phyloP scores from a whole-genome alignment of 2,888 invertebrate species.

The Galeruca laticollis region DNA sequence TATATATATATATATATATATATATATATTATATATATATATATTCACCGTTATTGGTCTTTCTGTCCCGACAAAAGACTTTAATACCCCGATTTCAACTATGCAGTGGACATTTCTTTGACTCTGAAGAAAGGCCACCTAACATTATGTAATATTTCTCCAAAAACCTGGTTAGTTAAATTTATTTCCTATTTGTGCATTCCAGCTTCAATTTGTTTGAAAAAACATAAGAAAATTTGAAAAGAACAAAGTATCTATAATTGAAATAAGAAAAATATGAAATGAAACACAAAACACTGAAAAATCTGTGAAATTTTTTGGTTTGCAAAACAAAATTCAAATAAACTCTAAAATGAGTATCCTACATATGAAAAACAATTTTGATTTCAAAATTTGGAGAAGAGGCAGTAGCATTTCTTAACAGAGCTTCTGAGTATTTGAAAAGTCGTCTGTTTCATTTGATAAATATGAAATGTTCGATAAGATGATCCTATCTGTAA shows the following conservation, averaged over 20 bases:
- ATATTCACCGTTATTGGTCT: too few relatives aligned
- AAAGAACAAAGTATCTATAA: background rate
- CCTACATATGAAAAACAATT: background rate
- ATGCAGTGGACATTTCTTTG: too few relatives aligned
- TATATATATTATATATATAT: too few relatives aligned
- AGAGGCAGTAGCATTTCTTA: too few relatives aligned
- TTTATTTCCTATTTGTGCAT: background rate
- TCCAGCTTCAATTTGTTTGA: background rate
- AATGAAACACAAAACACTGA: background rate
- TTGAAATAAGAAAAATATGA: background rate
- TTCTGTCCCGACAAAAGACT: too few relatives aligned
- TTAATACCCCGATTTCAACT: too few relatives aligned
- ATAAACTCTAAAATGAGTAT: background rate
- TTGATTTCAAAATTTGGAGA: background rate
- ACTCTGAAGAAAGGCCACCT: too few relatives aligned
- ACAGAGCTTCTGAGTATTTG: background rate
- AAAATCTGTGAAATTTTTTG: background rate
- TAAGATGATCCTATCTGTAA: background rate
- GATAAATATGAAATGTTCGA: too few relatives aligned
- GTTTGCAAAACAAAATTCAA: background rate
- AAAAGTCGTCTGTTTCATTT: slow-evolving; percentile 3
- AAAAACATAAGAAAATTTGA: background rate
- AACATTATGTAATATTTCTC: too few relatives aligned
- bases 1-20: too few relatives aligned
- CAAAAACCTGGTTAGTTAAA: background rate